These are phyloP conservation scores for Cephalopterus ornatus DNA, from an alignment of 2,113 vertebrate genomes.

Conservation along the genomic window DNA sequence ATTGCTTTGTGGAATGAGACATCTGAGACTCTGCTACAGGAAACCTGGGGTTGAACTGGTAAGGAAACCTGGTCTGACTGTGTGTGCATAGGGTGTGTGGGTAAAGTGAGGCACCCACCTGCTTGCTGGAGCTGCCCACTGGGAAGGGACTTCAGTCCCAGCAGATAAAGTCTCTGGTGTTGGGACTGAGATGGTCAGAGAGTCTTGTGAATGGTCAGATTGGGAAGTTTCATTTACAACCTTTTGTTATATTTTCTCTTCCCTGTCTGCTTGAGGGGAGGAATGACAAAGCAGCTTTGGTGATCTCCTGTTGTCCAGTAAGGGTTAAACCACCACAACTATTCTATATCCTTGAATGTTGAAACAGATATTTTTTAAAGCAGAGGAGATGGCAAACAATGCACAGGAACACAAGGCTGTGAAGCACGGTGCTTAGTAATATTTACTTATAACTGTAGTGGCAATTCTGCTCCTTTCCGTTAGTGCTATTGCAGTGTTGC, in stretches of 20 bases:
- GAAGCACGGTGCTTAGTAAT: background rate
- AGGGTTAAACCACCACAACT: background rate
- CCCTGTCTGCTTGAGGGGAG: background rate
- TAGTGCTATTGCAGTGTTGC: background rate
- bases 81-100: background rate
- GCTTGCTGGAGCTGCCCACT: background rate
- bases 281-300: fast-evolving
- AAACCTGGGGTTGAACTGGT: background rate
- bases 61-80: background rate
- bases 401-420: background rate
- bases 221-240: background rate
- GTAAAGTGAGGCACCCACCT: background rate
- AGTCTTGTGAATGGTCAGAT: background rate
- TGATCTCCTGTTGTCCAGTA: background rate
- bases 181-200: background rate
- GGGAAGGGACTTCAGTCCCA: background rate
- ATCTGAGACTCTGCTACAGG: background rate
- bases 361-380: background rate
- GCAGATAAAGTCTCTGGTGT: background rate
- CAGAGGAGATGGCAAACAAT: background rate
- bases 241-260: background rate
- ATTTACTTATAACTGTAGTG: background rate
- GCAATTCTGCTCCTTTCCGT: background rate
- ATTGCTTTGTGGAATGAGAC: background rate
- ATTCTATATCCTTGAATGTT: background rate